Conservation (phyloP, 2,888 invertebrate genomes). For the Alviniconcha strummeri region DNA sequence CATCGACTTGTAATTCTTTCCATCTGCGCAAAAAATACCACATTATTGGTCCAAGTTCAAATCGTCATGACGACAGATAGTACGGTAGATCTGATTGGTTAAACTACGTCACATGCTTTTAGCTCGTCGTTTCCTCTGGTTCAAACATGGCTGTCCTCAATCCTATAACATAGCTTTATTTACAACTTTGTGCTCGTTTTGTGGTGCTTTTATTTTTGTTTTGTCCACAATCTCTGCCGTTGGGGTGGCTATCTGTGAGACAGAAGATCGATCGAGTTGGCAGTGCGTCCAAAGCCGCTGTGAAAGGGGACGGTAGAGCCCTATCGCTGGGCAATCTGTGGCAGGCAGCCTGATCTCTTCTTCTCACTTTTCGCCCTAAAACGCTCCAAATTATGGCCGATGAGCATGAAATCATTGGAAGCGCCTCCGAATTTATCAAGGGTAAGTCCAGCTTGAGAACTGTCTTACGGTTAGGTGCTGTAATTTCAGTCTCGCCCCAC, state of each 20-base stretch:
- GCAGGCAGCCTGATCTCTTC: conserved; percentile 13
- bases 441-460: conserved; percentile 51
- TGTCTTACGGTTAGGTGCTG: no score
- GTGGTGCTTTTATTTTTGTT: conserved; percentile 27
- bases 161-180: conserved; percentile 32
- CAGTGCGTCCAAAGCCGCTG: conserved; percentile 13
- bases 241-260: background rate
- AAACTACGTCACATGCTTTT: conserved; percentile 53
- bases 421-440: conserved; percentile 73
- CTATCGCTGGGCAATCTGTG: conserved; percentile 10
- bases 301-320: conserved; percentile 25
- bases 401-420: conserved; percentile 72
- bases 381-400: conserved; percentile 62
- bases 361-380: background rate
- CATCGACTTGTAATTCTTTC: background rate
- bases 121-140: conserved; percentile 51
- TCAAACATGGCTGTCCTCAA: conserved; percentile 67
- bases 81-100: conserved; percentile 56
- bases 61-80: conserved; percentile 69
- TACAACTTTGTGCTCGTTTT: conserved; percentile 27
- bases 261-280: background rate
- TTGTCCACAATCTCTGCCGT: conserved; percentile 6
- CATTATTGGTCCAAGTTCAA: conserved; percentile 60
- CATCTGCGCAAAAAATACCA: conserved; percentile 2
- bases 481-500: background rate